A percentile compares a stretch with the other conserved stretches of the same genome.
Conservation (phyloP, 2,888 invertebrate species). For the Oxycera nigricornis region DNA sequence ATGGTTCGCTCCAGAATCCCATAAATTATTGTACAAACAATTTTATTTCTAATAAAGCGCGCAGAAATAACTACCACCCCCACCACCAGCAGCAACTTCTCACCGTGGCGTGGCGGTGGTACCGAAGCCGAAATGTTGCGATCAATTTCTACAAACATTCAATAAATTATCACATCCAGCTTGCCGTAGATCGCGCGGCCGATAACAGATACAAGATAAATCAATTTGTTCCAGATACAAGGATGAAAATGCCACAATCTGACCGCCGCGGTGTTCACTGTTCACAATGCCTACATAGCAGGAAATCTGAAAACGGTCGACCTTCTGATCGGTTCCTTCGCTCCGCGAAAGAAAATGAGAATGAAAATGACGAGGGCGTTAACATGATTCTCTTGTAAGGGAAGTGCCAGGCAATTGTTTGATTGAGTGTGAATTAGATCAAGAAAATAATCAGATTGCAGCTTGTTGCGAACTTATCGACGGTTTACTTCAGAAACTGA, state of each 20-base stretch:
- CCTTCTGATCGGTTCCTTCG: not conserved
- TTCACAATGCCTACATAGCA: not conserved
- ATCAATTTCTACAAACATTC: constrained; percentile 8
- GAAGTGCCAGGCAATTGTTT: not conserved
- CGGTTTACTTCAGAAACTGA: too few species aligned
- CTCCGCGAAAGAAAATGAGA: not conserved
- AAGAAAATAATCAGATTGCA: not conserved
- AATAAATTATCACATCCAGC: constrained; percentile 37
- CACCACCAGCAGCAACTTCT: constrained; percentile 10
- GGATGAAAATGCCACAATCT: constrained; percentile 3
- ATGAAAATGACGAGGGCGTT: constrained; percentile 33
- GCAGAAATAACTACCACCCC: constrained; percentile 37
- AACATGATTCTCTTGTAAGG: constrained; percentile 31
- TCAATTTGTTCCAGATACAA: constrained; percentile 43
- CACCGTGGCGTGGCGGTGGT: not conserved
- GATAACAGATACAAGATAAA: constrained; percentile 45
- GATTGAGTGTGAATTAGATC: not conserved
- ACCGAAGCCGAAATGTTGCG: not conserved
- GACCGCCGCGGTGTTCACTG: not conserved
- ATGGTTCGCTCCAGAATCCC: constrained; percentile 37
- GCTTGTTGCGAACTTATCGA: too few species aligned
- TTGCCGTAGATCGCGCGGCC: constrained; percentile 26
- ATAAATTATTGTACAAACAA: constrained; percentile 45
- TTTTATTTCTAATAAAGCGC: constrained; percentile 19
- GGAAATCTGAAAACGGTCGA: not conserved